phyloP scores from a whole-genome alignment of 2,113 vertebrate genomes.

The Syrmaticus mikado region DNA sequence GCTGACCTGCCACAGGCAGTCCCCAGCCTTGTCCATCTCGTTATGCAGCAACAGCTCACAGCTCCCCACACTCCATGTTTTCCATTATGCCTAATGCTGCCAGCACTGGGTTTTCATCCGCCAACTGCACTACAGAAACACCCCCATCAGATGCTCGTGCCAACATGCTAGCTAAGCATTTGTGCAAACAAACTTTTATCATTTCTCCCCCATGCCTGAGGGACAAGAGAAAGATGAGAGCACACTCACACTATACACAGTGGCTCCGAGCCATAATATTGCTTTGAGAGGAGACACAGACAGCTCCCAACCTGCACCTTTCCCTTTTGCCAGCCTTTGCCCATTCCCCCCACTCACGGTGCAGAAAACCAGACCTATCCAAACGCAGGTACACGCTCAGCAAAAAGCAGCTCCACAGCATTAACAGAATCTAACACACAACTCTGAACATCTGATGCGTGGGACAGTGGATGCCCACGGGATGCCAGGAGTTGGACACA shows the following conservation, averaged over 20 bases:
- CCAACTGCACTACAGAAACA: neutral
- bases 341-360: fast-evolving
- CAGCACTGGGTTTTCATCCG: neutral
- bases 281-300: neutral
- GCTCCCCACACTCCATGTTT: fast-evolving
- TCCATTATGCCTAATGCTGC: fast-evolving
- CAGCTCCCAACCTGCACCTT: neutral
- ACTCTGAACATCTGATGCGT: neutral
- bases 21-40: neutral
- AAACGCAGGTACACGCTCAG: fast-evolving
- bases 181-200: neutral
- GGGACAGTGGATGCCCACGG: neutral
- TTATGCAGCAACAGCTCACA: fast-evolving
- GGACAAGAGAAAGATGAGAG: fast-evolving
- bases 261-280: fast-evolving
- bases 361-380: fast-evolving
- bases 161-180: fast-evolving
- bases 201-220: fast-evolving
- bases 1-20: neutral
- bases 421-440: neutral
- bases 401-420: neutral
- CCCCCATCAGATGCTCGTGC: fast-evolving
- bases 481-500: neutral
- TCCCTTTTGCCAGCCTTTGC: neutral
- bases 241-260: neutral